These are phyloP conservation scores for Rhabdomys pumilio DNA, from an alignment of 2,797 vertebrate genomes.

Conservation along the genomic window DNA sequence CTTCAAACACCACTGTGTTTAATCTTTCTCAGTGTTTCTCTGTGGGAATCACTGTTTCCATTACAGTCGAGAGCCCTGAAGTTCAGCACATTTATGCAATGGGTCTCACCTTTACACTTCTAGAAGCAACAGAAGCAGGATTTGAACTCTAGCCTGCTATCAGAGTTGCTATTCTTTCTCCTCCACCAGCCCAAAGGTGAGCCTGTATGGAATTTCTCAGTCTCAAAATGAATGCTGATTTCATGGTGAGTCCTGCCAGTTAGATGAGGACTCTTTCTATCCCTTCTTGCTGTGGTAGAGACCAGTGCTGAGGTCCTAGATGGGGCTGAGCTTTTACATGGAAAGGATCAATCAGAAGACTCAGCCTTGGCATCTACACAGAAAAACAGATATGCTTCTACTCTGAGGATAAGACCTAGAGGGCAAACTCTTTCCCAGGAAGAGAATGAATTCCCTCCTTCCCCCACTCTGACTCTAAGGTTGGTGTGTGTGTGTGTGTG, in stretches of 20 bases:
- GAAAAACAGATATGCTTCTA: background rate
- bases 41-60: background rate
- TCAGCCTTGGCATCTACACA: background rate
- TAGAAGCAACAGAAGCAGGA: background rate
- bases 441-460: background rate
- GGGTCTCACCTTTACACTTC: background rate
- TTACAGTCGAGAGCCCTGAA: background rate
- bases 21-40: background rate
- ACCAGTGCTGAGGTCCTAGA: background rate
- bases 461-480: no score
- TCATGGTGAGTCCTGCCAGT: background rate
- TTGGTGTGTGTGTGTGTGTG: background rate
- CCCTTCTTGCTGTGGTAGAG: background rate
- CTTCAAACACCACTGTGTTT: background rate
- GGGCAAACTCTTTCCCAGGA: background rate
- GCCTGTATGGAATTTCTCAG: background rate
- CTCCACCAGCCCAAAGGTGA: background rate
- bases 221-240: accelerated
- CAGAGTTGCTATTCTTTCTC: background rate
- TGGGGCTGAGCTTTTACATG: background rate
- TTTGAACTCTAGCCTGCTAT: background rate
- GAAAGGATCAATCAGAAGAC: background rate
- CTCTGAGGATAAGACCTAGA: background rate
- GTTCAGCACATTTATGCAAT: background rate
- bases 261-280: background rate